Evolutionary conservation across 2,888 invertebrate genomes (phyloP), one percentile per base, ranked within the genome.

Genomic region (Uropetala carovei): DNA sequence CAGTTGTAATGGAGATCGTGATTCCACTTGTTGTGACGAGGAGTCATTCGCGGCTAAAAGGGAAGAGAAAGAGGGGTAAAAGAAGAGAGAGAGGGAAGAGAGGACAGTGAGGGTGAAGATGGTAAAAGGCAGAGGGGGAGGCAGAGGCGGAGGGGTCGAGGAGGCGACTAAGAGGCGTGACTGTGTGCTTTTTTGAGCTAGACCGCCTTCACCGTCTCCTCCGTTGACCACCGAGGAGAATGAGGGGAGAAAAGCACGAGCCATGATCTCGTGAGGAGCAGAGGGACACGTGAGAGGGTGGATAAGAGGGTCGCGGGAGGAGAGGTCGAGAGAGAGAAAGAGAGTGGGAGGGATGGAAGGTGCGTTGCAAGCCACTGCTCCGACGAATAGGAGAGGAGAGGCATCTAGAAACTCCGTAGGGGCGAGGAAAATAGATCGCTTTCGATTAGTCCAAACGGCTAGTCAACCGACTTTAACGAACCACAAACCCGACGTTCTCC

Each of bases 401-500:
- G 85, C 57, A 57, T 85, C n/a, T 85, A 22, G 58, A 59, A 85
- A n/a, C 68, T n/a, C 18, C 68, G 68, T 22, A 9, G n/a, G n/a
- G 16, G 7, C 64, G 64, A 10, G 64, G 11, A 68, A 4, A 22
- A 68, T 68, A 22, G 68, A 68, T 68, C 68, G 22, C 68, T n/a
- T 68, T 68, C n/a, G 18, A n/a, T 68, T 68, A 68, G 68, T n/a
- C 68, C n/a, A 18, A 68, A 68, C 68, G 22, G 68, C 68, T n/a
- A 68, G 68, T 68, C 68, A 18, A 68, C 68, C 68, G 22, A 68
- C n/a, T 68, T 5, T 1, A 68, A 68, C n/a, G 68, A 68, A 68
- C 68, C 68, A 68, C 68, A 68, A 18, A 68, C n/a, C n/a, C 68
- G 68, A 68, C 22, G 68, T 68, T n/a, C 68, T 68, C 68, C 18